Percentiles rank a stretch among this genome's conserved stretches.
Conservation (phyloP, 2,113 vertebrate genomes). For the Ornithorhynchus anatinus region DNA sequence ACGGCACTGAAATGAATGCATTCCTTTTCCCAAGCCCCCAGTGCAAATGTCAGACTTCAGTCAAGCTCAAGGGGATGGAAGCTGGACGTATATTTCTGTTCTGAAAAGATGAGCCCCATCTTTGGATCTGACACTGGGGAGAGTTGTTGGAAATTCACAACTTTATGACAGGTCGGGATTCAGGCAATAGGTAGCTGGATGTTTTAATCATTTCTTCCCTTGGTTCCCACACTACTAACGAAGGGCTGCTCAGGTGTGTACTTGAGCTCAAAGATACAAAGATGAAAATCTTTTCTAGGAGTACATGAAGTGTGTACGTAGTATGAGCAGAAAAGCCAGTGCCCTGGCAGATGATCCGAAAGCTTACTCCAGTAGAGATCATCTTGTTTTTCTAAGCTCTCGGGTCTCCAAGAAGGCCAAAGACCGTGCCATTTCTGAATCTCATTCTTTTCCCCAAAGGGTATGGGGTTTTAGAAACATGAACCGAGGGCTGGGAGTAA, state of each 20-base stretch:
- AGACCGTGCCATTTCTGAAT: background rate
- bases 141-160: too few relatives aligned
- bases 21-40: background rate
- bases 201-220: background rate
- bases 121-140: too few relatives aligned
- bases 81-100: too few relatives aligned
- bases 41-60: background rate
- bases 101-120: too few relatives aligned
- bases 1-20: background rate
- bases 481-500: too few relatives aligned
- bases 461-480: too few relatives aligned
- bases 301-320: accelerated
- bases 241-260: background rate
- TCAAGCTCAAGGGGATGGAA: too few relatives aligned
- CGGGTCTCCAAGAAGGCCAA: background rate
- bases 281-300: background rate
- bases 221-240: background rate
- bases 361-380: too few relatives aligned
- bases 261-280: background rate
- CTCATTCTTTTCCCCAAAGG: background rate
- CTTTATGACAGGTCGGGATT: too few relatives aligned
- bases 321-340: background rate
- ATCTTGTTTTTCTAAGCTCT: too few relatives aligned
- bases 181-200: background rate
- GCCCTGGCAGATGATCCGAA: background rate